Percentiles rank a stretch among this genome's conserved stretches.
Conservation (phyloP, 2,888 invertebrate species). For the Tribolium freemani region DNA sequence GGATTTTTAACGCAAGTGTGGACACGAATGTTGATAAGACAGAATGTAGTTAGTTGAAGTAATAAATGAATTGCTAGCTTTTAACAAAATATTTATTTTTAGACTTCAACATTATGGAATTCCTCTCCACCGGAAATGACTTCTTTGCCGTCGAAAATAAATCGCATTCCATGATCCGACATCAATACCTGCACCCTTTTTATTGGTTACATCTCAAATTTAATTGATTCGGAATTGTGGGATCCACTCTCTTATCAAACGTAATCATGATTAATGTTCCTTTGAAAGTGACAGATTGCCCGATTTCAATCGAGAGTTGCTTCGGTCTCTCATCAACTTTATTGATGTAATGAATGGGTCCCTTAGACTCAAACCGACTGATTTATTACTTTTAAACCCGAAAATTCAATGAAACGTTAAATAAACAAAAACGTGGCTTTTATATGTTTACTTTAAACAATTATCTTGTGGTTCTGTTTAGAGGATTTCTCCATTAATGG, state of each 20-base stretch:
- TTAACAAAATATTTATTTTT: not conserved
- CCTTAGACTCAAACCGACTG: constrained; percentile 9
- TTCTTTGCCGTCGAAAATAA: not conserved
- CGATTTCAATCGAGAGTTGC: constrained; percentile 24
- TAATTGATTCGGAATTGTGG: constrained; percentile 9
- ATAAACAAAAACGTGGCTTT: constrained; percentile 1
- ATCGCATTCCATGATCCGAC: not conserved
- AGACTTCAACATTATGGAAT: not conserved
- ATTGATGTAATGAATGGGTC: constrained; percentile 24
- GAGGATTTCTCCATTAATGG: not conserved
- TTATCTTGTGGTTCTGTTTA: not conserved
- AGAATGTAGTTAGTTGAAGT: not conserved
- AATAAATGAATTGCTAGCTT: not conserved
- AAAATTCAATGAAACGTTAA: not conserved
- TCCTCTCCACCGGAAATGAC: not conserved
- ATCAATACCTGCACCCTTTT: not conserved
- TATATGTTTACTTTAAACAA: not conserved
- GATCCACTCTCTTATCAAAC: constrained; percentile 19
- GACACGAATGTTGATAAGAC: constrained; percentile 6
- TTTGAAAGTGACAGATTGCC: constrained; percentile 29
- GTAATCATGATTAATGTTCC: constrained; percentile 30
- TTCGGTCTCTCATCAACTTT: constrained; percentile 24
- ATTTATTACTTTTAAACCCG: constrained; percentile 12
- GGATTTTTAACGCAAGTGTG: constrained; percentile 2
- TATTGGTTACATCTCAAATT: not conserved